Evolutionary conservation across 2,797 vertebrate species (phyloP), one percentile per base, ranked within the genome.

Genomic region (Enteromius viviparus): DNA sequence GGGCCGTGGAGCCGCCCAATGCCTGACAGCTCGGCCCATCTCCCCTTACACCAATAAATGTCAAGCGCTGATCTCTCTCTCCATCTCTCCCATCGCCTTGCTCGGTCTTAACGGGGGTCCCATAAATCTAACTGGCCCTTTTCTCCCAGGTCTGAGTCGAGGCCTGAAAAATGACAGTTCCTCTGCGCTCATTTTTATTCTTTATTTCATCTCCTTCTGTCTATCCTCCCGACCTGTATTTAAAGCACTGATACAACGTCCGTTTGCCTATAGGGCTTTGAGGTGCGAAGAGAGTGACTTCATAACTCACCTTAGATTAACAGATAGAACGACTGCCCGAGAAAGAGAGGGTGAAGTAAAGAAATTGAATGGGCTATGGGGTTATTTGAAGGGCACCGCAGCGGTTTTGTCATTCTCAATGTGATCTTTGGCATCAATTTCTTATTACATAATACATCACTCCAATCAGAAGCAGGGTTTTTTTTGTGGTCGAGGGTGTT

Each of bases 41-140:
- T 91, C 91, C 89, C 87, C 82, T 72, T 87, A 86, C 89, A 88
- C 89, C 87, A 91, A 90, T 92, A 92, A 92, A 92, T 91, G 90
- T 93, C 91, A 90, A 84, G 84, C 77, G 79, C 82, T 88, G 85
- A 91, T 92, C 90, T 88, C 88, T 89, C 87, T 87, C 87, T 90
- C 88, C 85, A 19, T 78, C 64, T 83, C 76, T 72, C 77, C 85
- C 87, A 86, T 90, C 82, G 80, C 55, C 58, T 82, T 47, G 86
- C 78, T 78, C 72, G 53, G 84, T 84, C 78, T 83, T 87, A 87
- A 86, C 82, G 82, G 82, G 66, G 74, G 62, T 83, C 68, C 78
- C 85, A 86, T 88, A 88, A 88, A 86, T 89, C 87, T 86, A 88
- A 85, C 75, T 76, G 74, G 65, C 70, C 51, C 72, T 55, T 81